Evolutionary conservation across 2,113 vertebrate species (phyloP).

Genomic region (Deroptyus accipitrinus): DNA sequence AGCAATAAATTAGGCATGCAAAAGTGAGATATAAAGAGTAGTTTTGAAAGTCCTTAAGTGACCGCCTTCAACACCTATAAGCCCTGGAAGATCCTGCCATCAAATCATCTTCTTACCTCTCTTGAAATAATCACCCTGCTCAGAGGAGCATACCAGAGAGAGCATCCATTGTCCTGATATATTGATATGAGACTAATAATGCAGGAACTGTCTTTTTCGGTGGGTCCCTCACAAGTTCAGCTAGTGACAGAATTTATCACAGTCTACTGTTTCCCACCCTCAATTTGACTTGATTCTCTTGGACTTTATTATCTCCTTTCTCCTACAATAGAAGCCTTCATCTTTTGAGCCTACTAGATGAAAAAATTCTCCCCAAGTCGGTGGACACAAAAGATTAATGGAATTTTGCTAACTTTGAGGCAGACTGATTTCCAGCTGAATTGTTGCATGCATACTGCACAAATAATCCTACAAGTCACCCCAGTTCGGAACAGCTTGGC

Average conservation of each 20-base stretch:
- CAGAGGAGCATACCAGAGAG: background rate
- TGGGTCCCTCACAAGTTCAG: background rate
- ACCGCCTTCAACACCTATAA: background rate
- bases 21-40: background rate
- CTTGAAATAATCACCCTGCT: background rate
- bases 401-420: background rate
- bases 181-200: background rate
- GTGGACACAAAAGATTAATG: background rate
- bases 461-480: background rate
- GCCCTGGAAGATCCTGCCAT: background rate
- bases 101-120: background rate
- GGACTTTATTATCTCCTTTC: background rate
- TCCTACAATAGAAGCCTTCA: background rate
- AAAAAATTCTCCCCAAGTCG: background rate
- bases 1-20: background rate
- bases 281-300: background rate
- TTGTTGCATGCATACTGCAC: rapidly evolving
- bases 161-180: background rate
- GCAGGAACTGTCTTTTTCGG: background rate
- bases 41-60: background rate
- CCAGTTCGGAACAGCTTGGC: background rate
- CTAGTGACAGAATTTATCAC: background rate
- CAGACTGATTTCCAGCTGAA: background rate
- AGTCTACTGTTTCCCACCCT: background rate
- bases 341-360: background rate